These are phyloP conservation scores for Rhinichthys klamathensis DNA, from an alignment of 2,113 vertebrate genomes.

Conservation along the genomic window DNA sequence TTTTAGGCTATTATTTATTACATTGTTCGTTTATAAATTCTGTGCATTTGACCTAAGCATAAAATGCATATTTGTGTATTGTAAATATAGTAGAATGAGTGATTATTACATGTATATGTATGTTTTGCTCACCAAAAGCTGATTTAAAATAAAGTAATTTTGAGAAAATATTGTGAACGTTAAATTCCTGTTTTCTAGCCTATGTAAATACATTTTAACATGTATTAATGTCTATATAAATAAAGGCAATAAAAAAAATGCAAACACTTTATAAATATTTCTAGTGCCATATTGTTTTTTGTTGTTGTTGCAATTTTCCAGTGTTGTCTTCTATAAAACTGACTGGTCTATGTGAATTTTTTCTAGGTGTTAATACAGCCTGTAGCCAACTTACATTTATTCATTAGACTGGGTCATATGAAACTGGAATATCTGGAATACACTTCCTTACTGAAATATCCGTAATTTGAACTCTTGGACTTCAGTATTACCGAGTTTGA, in stretches of 20 bases:
- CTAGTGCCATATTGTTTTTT: not conserved
- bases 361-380: not conserved
- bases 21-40: too few species aligned
- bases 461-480: not conserved
- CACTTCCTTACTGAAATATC: not conserved
- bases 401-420: not conserved
- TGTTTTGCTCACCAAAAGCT: not conserved
- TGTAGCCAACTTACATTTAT: not conserved
- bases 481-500: not conserved
- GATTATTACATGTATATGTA: not conserved
- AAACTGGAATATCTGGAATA: not conserved
- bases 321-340: not conserved
- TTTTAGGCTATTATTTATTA: too few species aligned
- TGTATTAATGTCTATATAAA: too few species aligned
- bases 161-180: not conserved
- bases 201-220: too few species aligned
- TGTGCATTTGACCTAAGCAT: too few species aligned
- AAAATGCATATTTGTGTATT: not conserved
- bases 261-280: too few species aligned
- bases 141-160: not conserved
- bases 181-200: too few species aligned
- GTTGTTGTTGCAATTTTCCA: not conserved
- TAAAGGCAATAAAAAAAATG: too few species aligned
- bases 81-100: not conserved
- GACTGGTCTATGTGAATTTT: not conserved